Base-by-base conservation (phyloP, 2,113 vertebrate genomes). In the Rana temporaria region DNA sequence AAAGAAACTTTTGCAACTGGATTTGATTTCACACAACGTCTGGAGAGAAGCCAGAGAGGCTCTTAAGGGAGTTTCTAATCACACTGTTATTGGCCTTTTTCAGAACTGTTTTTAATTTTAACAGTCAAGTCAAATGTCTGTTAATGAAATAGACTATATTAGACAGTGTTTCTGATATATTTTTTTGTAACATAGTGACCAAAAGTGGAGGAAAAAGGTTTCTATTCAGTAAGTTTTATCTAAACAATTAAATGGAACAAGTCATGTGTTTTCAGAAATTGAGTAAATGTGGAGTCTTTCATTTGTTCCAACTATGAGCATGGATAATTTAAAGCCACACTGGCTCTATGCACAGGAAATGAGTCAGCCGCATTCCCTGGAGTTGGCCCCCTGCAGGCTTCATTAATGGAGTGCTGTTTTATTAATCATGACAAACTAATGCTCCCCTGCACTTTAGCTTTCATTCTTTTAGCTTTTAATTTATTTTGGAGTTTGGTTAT, bases 81-180 rank as follows among this genome's bases (percentile, higher is more conserved):
- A 90, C 86, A 87, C 85, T 89, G 48, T 86, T 88, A 81, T 84
- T 84, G 66, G 86, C 89, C 87, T 89, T 87, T 65, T 85, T 82
- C 15, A 53, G 88, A 85, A 79, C 90, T 92, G 91, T n/a, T 90
- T 93, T 91, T 88, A 86, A 92, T 94, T 92, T 90, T 85, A 74
- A 91, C 90, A 92, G 89, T 84, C 86, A 85, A 90, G 87, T 84
- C 85, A 89, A 89, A 91, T 88, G 87, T 59, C 82, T 85, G 65
- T 85, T 90, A 91, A 89, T 90, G 91, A 90, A 90, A 85, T 90
- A 88, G 80, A 79, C 84, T 88, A 87, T 87, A 84, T 59, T 85
- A 83, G 81, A 84, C n/a, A 85, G 72, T 30, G 63, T 74, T 90
- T 77, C 81, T 83, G 86, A 87, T 83, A 85, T 83, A 85, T 88